phyloP scores from a whole-genome alignment of 2,797 vertebrate species.

The Cyprinodon diabolis region DNA sequence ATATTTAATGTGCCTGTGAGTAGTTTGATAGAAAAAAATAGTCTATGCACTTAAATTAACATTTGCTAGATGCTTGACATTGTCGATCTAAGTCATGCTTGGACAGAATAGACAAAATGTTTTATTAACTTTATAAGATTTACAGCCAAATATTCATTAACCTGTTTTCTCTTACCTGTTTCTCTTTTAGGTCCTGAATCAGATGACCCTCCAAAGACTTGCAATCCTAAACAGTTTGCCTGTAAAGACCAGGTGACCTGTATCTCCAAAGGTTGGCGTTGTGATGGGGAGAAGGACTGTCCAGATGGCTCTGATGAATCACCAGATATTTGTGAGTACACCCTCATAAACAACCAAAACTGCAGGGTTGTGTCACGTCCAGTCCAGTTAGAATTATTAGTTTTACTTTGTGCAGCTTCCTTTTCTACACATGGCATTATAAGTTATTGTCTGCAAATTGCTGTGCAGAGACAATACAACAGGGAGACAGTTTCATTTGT shows the following conservation, averaged over 20 bases:
- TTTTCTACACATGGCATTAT: background rate
- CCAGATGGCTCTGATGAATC: slow-evolving; percentile 97
- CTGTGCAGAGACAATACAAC: slow-evolving; percentile 32
- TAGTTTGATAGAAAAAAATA: slow-evolving; percentile 53
- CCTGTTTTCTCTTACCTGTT: background rate
- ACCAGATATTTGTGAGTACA: slow-evolving; percentile 93
- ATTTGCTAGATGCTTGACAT: slow-evolving; percentile 8
- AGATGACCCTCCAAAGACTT: slow-evolving; percentile 83
- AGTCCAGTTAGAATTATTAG: background rate
- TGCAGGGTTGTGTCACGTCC: slow-evolving; percentile 19
- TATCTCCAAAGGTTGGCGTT: slow-evolving; percentile 98
- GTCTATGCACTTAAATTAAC: slow-evolving; percentile 68
- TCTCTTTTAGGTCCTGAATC: slow-evolving; percentile 79
- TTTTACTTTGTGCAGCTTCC: slow-evolving; percentile 13
- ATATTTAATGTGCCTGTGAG: slow-evolving; percentile 45
- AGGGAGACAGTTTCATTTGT: slow-evolving; percentile 49
- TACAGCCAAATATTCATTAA: background rate
- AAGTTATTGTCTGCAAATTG: slow-evolving; percentile 21
- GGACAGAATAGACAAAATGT: background rate
- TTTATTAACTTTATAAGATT: background rate
- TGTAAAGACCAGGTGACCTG: slow-evolving; percentile 97
- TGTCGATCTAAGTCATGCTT: background rate
- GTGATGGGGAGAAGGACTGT: slow-evolving; percentile 97
- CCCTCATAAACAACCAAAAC: slow-evolving; percentile 27
- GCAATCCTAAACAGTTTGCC: slow-evolving; percentile 97